phyloP scores from a whole-genome alignment of 2,797 vertebrate genomes.

The Rhinichthys osculus region DNA sequence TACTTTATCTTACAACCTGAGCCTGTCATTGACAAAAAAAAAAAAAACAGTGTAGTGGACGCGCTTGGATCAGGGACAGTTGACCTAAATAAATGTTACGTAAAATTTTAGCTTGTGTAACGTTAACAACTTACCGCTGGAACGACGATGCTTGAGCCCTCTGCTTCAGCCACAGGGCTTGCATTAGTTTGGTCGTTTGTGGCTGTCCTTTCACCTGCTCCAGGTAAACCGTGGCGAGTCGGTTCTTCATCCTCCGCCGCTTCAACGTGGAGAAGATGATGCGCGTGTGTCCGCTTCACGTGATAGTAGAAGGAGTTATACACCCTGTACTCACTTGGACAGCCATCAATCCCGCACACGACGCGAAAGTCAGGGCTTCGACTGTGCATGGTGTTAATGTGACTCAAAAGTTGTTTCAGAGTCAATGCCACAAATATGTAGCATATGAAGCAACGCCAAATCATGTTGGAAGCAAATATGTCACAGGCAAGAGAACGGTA shows the following conservation, averaged over 20 bases:
- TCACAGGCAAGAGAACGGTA: not conserved
- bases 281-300: constrained; percentile 35
- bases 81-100: no score
- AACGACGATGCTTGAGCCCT: no score
- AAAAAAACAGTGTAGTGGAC: no score
- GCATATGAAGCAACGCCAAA: constrained; percentile 34
- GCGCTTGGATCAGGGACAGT: no score
- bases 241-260: constrained; percentile 23
- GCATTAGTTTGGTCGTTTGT: no score
- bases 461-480: constrained; percentile 7
- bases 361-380: constrained; percentile 42
- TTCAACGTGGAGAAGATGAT: constrained; percentile 27
- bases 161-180: no score
- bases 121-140: no score
- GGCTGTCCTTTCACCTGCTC: no score
- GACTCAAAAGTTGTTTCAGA: constrained; percentile 51
- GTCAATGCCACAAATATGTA: constrained; percentile 44
- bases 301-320: constrained; percentile 36
- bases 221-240: not conserved
- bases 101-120: no score
- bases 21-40: no score
- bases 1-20: no score
- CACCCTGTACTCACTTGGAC: constrained; percentile 14
- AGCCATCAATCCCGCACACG: constrained; percentile 48
- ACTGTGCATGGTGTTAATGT: constrained; percentile 49